Evolutionary conservation across 2,888 invertebrate species (phyloP).

Genomic region (Mesochorus sp.): DNA sequence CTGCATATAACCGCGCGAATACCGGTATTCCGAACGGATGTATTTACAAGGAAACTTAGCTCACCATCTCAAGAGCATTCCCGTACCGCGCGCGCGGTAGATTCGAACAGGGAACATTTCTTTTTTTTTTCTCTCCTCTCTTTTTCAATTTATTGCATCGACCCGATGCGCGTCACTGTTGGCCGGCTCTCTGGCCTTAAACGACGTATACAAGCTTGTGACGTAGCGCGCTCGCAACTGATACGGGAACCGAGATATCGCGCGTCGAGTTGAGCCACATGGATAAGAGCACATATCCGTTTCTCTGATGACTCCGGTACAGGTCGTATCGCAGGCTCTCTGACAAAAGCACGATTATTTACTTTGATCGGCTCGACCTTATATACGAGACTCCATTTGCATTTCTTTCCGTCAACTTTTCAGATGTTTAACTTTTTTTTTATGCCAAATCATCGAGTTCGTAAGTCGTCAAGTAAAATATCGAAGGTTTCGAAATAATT

Average conservation of each 20-base stretch:
- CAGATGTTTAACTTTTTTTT: no score
- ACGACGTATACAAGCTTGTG: constrained; percentile 58
- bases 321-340: background rate
- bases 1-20: constrained; percentile 39
- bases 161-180: constrained; percentile 3
- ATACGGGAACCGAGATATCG: constrained; percentile 49
- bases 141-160: constrained; percentile 50
- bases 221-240: constrained; percentile 50
- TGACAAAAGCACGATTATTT: no score
- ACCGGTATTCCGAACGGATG: constrained; percentile 65
- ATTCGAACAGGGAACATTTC: constrained; percentile 38
- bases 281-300: constrained; percentile 32
- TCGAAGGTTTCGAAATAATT: no score
- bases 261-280: background rate
- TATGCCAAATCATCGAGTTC: no score
- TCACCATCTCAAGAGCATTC: constrained; percentile 49
- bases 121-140: constrained; percentile 29
- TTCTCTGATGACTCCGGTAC: constrained; percentile 1
- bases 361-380: no score
- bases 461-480: no score
- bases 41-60: constrained; percentile 66
- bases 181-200: constrained; percentile 60
- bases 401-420: no score
- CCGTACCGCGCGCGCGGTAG: constrained; percentile 15
- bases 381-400: no score